Evolutionary conservation across 1,140 invertebrate species (phyloP).

Genomic region (Medauroidea extradentata): DNA sequence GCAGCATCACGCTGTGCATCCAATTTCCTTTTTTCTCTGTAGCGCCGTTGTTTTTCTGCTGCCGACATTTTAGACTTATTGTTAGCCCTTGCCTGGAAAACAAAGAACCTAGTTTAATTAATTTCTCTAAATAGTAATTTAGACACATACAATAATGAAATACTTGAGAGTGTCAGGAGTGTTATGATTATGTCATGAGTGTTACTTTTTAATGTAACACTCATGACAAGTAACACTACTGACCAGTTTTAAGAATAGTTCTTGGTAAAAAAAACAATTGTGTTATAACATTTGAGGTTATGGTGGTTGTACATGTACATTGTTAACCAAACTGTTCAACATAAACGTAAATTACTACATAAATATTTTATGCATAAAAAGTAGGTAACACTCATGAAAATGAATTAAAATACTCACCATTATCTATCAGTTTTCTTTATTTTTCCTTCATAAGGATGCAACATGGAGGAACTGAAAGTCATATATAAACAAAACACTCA

Average conservation of each 20-base stretch:
- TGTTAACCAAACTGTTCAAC: no score
- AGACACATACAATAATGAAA: neutral
- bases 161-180: neutral
- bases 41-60: neutral
- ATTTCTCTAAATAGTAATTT: neutral
- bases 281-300: no score
- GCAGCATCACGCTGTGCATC: neutral
- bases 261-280: no score
- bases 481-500: no score
- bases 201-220: slow-evolving; percentile 2
- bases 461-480: no score
- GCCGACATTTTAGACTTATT: neutral
- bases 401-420: no score
- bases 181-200: neutral
- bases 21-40: neutral
- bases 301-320: no score
- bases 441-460: no score
- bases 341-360: no score
- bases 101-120: neutral
- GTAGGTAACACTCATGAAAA: no score
- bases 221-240: slow-evolving; percentile 1
- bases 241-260: neutral
- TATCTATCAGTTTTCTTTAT: no score
- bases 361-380: no score
- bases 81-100: neutral